Base-by-base conservation (phyloP, 2,888 invertebrate species). In the Ophioninae sp. region DNA sequence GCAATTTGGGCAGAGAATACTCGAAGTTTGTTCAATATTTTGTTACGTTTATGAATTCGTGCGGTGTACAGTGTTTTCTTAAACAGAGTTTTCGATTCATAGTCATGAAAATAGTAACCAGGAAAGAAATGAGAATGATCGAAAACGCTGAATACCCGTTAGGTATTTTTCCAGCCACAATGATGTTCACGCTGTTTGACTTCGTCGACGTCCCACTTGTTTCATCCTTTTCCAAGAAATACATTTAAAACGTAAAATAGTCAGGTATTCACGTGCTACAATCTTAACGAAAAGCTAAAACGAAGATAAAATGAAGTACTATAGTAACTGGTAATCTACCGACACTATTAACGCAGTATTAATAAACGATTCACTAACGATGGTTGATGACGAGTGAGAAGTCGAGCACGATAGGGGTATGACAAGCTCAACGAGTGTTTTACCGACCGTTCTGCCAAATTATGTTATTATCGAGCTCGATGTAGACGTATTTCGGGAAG, bases 301-400 rank as follows among this genome's bases (percentile, higher is more conserved):
- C n/a, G 30, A 67, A 39, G 72, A 74, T 37, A 74, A 73, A 81
- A 72, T 70, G 56, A 57, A 59, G 61, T 74, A 74, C 44, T 39
- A 61, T 62, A 72, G 56, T 67, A 70, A 82, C 70, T 70, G 83
- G 81, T 83, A 81, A 30, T 30, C 78, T 83, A 81, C 62, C 62
- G 83, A 81, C 65, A 78, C 74, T 74, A 80, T 69, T 83, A 82
- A 82, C 79, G 70, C 83, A 83, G 83, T 83, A 81, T 83, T 83
- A 83, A 56, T 78, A 78, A 75, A 74, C 20, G 59, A 78, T 74
- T 75, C 65, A 81, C 83, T 83, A 83, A 83, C 83, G 74, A 68
- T 70, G 59, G 75, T 74, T 64, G 50, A 83, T 74, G 30, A 76
- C 37, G 76, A 64, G 50, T 69, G 23, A 21, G 13, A 70, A 64